Evolutionary conservation across 2,113 vertebrate species (phyloP), one percentile per base, ranked within the genome.

Genomic region (Helogale parvula): DNA sequence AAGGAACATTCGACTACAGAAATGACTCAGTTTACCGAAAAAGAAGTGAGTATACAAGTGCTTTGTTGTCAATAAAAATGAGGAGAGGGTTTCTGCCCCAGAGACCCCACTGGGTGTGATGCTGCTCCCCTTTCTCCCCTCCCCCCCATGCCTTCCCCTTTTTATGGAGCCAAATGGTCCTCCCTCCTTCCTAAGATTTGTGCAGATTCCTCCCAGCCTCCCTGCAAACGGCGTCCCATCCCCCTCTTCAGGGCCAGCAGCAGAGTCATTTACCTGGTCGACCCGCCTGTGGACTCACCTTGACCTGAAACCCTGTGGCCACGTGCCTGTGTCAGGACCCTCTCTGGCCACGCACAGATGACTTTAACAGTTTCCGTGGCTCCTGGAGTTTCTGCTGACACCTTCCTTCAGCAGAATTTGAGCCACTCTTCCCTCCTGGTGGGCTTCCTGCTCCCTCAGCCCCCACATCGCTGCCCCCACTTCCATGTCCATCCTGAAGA

Each of bases 291-390:
- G 45, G 31, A 68, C 8, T 33, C 7, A 11, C 7, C 0, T 4
- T 7, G 13, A n/a, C 31, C 25, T 38, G 52, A 50, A n/a, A 13
- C 52, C 4, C 16, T 2, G 1, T 7, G 19, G 45, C 1, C 1
- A 1, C 25, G 15, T 15, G 0, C 21, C 2, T 8, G 50, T 3
- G 6, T 66, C 31, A 23, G 63, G 45, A 33, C 11, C 47, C 60
- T 27, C 11, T 10, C 23, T 3, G 19, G 50, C 21, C 0, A 25
- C 72, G 41, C 31, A 0, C n/a, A 31, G 12, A 7, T 0, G 17
- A 14, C 16, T 19, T 4, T 1, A 1, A 21, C 0, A 1, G 10
- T 1, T 4, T 5, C 57, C 4, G 15, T 5, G 57, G 60, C 60
- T 79, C 4, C 23, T 7, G 11, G 38, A 7, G 2, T 2, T 23